Base-by-base conservation (phyloP, 1,140 invertebrate species). In the Diachasmimorpha longicaudata region DNA sequence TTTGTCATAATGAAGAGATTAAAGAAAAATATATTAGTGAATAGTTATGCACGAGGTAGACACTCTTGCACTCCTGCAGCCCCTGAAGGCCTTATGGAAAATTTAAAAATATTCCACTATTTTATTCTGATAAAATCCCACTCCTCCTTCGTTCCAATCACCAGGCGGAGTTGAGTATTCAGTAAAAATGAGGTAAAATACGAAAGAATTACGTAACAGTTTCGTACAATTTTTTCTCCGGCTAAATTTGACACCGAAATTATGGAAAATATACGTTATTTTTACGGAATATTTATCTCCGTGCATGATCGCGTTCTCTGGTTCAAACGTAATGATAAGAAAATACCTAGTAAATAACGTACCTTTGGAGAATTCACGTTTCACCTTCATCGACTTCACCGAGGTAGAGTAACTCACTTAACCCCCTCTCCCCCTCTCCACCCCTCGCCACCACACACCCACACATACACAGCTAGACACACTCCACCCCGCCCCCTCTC, bases 1-100 rank as follows among this genome's bases (percentile, higher is more conserved):
- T 74, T 75, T 75, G 67, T 66, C 73, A 75, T 75, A 2, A 31
- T 31, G 31, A 31, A 44, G n/a, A n/a, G n/a, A n/a, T n/a, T n/a
- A n/a, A n/a, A 39, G 11, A 36, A 42, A 23, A 6, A 48, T 31
- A 66, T 31, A 66, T 66, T 31, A 66, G 8, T 8, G 8, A 68
- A 68, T 68, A 68, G 39, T 37, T 16, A 52, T 71, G 55, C 31
- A 71, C 8, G 16, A 55, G n/a, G 6, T 36, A 23, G 44, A 46
- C 4, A 23, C 19, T 39, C 14, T n/a, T 39, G 67, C 67, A 69
- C 36, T 19, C 48, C 14, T 16, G n/a, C n/a, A 52, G 14, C 9
- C 48, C 48, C 16, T 52, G 11, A n/a, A 52, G n/a, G 48, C 5
- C 48, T 52, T 52, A 10, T 46, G 11, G n/a, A 9, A 46, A 46